Conservation (phyloP, 1,140 invertebrate genomes). For the Plectrocnemia conspersa region DNA sequence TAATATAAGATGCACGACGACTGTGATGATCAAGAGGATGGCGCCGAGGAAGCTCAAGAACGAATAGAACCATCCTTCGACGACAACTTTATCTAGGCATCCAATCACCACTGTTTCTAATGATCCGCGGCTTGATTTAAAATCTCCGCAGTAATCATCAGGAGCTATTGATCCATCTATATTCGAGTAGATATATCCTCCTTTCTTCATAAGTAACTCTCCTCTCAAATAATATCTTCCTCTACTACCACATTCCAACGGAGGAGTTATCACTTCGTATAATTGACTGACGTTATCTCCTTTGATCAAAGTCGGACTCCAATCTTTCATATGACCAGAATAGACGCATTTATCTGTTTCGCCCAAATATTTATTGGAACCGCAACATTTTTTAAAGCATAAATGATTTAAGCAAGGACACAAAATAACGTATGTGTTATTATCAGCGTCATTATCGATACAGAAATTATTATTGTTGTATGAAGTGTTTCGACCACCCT, state of each 20-base stretch:
- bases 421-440: not conserved
- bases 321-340: not conserved
- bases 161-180: not conserved
- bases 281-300: not conserved
- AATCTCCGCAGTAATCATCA: constrained; percentile 9
- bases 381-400: constrained; percentile 8
- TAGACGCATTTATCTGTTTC: not conserved
- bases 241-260: not conserved
- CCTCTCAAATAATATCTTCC: not conserved
- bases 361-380: not conserved
- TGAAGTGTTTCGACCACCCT: not conserved
- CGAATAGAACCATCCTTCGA: not conserved
- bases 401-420: constrained; percentile 10
- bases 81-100: not conserved
- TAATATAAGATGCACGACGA: not conserved
- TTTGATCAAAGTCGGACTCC: not conserved
- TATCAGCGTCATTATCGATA: not conserved
- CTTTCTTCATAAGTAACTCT: not conserved
- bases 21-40: not conserved
- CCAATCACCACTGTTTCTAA: not conserved
- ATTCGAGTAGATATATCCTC: constrained; percentile 2
- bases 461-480: not conserved
- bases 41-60: not conserved
- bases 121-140: not conserved
- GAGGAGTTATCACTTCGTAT: not conserved